These are phyloP conservation scores for Panagrolaimus sp. DNA, from an alignment of 1,140 invertebrate species.

Conservation along the genomic window DNA sequence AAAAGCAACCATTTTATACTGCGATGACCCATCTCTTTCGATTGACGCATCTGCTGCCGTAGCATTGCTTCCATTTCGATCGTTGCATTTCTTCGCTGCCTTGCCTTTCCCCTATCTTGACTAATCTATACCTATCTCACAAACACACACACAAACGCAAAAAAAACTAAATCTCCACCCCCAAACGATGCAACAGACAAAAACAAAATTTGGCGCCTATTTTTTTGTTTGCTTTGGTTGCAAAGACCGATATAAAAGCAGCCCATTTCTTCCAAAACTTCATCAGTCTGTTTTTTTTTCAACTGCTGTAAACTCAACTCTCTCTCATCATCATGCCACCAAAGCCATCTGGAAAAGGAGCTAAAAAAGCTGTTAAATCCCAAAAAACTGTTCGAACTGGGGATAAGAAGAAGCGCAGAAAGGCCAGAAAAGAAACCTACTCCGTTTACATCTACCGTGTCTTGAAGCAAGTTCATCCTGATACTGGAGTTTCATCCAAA, in stretches of 20 bases:
- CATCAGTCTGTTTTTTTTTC: background rate
- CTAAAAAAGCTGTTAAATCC: constrained; percentile 49
- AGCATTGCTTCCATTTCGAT: too few species aligned
- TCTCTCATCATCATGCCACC: constrained; percentile 27
- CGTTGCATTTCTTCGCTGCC: too few species aligned
- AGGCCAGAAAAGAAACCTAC: constrained; percentile 59
- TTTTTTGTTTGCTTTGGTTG: too few species aligned
- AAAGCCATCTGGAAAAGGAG: constrained; percentile 45
- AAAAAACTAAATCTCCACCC: background rate
- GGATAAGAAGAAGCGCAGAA: constrained; percentile 59
- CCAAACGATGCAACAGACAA: too few species aligned
- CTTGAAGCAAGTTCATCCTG: constrained; percentile 45
- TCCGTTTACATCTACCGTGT: constrained; percentile 55
- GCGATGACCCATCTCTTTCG: too few species aligned
- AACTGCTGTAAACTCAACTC: background rate
- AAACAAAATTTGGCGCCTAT: too few species aligned
- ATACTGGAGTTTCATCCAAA: constrained; percentile 63
- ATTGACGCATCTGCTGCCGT: too few species aligned
- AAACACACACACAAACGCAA: too few species aligned
- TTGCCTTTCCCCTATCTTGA: too few species aligned
- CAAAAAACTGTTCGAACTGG: constrained; percentile 33
- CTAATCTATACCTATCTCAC: too few species aligned
- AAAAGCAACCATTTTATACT: too few species aligned
- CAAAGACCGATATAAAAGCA: background rate
- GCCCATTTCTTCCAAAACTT: background rate